These are phyloP conservation scores for Tiliqua scincoides DNA, from an alignment of 2,113 vertebrate species.

Conservation along the genomic window DNA sequence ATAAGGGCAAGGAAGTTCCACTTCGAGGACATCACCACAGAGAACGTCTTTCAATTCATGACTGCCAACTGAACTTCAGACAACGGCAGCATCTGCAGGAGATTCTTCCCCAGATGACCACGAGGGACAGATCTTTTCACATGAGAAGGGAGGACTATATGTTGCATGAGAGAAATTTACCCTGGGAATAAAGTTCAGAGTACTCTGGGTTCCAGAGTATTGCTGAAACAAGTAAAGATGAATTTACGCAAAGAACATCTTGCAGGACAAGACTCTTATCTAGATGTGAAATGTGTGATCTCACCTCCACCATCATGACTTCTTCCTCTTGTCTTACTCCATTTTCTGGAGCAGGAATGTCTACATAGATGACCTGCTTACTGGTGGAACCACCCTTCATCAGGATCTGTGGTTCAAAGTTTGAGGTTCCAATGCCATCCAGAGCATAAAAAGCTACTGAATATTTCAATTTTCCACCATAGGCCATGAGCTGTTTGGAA, in stretches of 20 bases:
- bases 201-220: not conserved
- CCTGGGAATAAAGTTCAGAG: not conserved
- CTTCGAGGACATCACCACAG: no score
- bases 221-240: not conserved
- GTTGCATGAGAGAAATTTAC: not conserved
- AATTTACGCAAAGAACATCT: not conserved
- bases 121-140: no score
- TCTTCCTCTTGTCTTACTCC: constrained; percentile 76
- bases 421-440: constrained; percentile 80
- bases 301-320: constrained; percentile 90
- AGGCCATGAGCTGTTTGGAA: constrained; percentile 83
- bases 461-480: constrained; percentile 88
- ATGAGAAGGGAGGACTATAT: not conserved
- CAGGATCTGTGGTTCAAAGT: constrained; percentile 92
- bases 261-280: not conserved
- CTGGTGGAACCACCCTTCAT: constrained; percentile 85
- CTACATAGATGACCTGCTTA: constrained; percentile 86
- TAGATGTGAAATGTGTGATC: not conserved
- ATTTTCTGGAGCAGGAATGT: constrained; percentile 80
- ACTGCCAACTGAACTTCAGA: no score
- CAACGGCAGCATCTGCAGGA: no score
- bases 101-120: no score
- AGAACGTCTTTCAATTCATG: no score
- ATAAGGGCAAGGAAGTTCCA: no score
- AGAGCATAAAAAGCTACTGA: constrained; percentile 83